Evolutionary conservation across 2,888 invertebrate species (phyloP).

Genomic region (Caenorhabditis angaria): DNA sequence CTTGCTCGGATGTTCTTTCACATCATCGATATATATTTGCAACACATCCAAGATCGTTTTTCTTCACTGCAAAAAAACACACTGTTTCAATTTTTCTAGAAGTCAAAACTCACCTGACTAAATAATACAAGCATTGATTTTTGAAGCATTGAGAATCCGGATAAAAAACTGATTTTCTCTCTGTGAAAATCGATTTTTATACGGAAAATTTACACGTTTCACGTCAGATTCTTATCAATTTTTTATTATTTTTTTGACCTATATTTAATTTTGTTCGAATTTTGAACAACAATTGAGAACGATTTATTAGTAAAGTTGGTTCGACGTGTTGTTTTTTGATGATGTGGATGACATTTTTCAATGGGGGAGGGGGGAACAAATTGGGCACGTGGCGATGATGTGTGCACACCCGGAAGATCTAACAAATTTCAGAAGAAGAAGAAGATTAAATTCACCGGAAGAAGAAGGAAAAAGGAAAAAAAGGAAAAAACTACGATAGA

Average conservation of each 20-base stretch:
- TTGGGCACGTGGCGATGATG: conserved; percentile 36
- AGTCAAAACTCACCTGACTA: too few species aligned
- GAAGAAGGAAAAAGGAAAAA: conserved; percentile 12
- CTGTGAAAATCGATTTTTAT: too few species aligned
- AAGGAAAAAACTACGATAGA: conserved; percentile 11
- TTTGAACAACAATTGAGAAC: conserved; percentile 43
- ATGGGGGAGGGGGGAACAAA: conserved; percentile 13
- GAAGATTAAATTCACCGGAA: conserved; percentile 12
- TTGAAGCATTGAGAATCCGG: too few species aligned
- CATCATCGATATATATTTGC: too few species aligned
- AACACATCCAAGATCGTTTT: too few species aligned
- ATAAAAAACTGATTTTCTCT: too few species aligned
- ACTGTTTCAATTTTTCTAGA: too few species aligned
- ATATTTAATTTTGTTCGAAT: not conserved
- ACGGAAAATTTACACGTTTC: too few species aligned
- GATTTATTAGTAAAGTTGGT: conserved; percentile 45
- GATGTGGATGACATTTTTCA: conserved; percentile 26
- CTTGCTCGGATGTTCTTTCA: too few species aligned
- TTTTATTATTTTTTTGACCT: not conserved
- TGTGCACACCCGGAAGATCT: not conserved
- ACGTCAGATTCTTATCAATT: not conserved
- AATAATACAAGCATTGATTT: too few species aligned
- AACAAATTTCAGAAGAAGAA: not conserved
- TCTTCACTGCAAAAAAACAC: too few species aligned
- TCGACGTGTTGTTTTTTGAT: conserved; percentile 26